These are phyloP conservation scores for Gnatocerus cornutus DNA, from an alignment of 2,888 invertebrate genomes.

Conservation along the genomic window DNA sequence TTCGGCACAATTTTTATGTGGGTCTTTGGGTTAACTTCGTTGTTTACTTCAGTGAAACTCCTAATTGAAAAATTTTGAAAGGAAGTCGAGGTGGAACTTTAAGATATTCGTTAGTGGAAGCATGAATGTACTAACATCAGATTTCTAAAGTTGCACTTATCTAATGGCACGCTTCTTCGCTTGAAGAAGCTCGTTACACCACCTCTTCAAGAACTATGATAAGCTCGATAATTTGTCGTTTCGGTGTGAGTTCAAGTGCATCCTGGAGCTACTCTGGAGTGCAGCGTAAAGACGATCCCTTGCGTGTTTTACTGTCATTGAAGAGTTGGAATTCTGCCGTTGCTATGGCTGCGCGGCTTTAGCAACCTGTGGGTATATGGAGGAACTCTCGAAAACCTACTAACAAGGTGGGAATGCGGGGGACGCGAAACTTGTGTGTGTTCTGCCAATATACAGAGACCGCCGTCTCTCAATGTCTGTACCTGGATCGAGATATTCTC, in stretches of 20 bases:
- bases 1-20: too few species aligned
- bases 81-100: too few species aligned
- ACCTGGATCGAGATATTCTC: slow-evolving; percentile 37
- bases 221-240: slow-evolving; percentile 45
- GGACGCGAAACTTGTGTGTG: slow-evolving; percentile 9
- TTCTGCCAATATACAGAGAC: slow-evolving; percentile 40
- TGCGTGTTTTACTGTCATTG: slow-evolving; percentile 41
- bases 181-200: slow-evolving; percentile 21
- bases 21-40: too few species aligned
- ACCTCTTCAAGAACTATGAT: background rate
- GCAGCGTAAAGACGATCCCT: slow-evolving; percentile 40
- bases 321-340: slow-evolving; percentile 46
- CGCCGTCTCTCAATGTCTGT: slow-evolving; percentile 33
- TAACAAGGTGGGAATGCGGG: slow-evolving; percentile 45
- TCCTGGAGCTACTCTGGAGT: slow-evolving; percentile 36
- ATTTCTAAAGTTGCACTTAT: background rate
- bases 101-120: too few species aligned
- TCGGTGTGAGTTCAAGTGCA: slow-evolving; percentile 32
- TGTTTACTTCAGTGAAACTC: too few species aligned
- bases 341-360: slow-evolving; percentile 48
- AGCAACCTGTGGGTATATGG: slow-evolving; percentile 43
- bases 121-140: background rate
- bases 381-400: slow-evolving; percentile 42
- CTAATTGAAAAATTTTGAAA: too few species aligned
- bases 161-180: background rate